phyloP scores from a whole-genome alignment of 1,140 invertebrate species.

The Drosophila orena region DNA sequence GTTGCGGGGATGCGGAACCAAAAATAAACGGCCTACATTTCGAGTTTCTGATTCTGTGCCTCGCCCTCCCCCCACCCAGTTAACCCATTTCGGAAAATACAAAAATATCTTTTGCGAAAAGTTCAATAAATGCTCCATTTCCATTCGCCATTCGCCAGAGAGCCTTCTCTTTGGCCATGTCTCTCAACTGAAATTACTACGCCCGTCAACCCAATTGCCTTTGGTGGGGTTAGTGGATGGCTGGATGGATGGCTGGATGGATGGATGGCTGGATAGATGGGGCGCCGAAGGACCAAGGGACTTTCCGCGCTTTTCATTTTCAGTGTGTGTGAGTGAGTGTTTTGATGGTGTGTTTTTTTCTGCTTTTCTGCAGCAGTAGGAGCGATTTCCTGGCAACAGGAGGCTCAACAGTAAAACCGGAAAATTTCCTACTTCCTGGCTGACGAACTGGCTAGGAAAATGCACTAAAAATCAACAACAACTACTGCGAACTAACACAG shows the following conservation, averaged over 20 bases:
- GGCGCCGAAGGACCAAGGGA: slow-evolving; percentile 10
- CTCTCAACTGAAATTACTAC: slow-evolving; percentile 56
- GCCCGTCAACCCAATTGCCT: slow-evolving; percentile 70
- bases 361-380: slow-evolving; percentile 5
- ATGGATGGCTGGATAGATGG: slow-evolving; percentile 1
- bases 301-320: slow-evolving; percentile 60
- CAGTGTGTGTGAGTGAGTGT: background rate
- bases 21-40: slow-evolving; percentile 74
- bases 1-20: slow-evolving; percentile 19
- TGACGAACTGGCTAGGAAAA: slow-evolving; percentile 55
- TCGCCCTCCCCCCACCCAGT: background rate
- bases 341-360: background rate
- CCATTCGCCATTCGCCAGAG: slow-evolving; percentile 62
- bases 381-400: slow-evolving; percentile 74
- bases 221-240: slow-evolving; percentile 24
- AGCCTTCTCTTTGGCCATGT: slow-evolving; percentile 15
- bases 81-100: slow-evolving; percentile 64
- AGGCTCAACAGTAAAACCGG: slow-evolving; percentile 74
- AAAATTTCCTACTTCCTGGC: slow-evolving; percentile 79
- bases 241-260: background rate
- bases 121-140: slow-evolving; percentile 81
- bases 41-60: background rate
- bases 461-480: slow-evolving; percentile 46
- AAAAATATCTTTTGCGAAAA: slow-evolving; percentile 77
- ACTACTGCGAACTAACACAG: slow-evolving; percentile 8